Conservation (phyloP, 2,888 invertebrate species). For the Cantharis nigra region DNA sequence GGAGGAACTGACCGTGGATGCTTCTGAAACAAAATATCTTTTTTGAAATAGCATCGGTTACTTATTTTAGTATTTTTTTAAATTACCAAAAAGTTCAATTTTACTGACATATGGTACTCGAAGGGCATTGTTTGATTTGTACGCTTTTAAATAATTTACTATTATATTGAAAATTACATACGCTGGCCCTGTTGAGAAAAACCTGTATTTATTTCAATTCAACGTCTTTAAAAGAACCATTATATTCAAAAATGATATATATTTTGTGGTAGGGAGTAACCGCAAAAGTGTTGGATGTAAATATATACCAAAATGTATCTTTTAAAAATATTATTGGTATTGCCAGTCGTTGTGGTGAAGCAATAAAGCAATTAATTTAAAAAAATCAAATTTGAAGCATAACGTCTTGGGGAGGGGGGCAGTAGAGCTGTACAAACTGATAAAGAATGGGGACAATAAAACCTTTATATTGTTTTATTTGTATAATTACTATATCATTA, state of each 20-base stretch:
- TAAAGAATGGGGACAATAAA: too few relatives aligned
- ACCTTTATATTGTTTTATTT: too few relatives aligned
- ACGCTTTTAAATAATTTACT: neutral
- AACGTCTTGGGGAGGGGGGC: too few relatives aligned
- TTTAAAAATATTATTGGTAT: neutral
- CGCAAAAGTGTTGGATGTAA: neutral
- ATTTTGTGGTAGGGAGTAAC: neutral
- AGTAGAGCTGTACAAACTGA: too few relatives aligned
- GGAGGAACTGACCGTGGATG: constrained; percentile 17
- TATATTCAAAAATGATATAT: neutral
- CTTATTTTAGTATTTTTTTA: neutral
- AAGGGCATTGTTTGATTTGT: neutral
- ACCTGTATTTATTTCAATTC: neutral
- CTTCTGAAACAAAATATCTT: constrained; percentile 23
- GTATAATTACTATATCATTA: neutral
- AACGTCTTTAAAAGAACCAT: neutral
- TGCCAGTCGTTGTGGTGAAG: neutral
- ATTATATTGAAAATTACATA: neutral
- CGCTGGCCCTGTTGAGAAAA: neutral
- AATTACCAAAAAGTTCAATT: neutral
- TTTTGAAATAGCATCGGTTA: neutral
- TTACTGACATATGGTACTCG: neutral
- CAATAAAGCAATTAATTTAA: neutral
- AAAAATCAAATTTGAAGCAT: neutral
- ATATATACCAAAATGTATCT: neutral